phyloP scores from a whole-genome alignment of 2,797 vertebrate species.

The Hipposideros larvatus region DNA sequence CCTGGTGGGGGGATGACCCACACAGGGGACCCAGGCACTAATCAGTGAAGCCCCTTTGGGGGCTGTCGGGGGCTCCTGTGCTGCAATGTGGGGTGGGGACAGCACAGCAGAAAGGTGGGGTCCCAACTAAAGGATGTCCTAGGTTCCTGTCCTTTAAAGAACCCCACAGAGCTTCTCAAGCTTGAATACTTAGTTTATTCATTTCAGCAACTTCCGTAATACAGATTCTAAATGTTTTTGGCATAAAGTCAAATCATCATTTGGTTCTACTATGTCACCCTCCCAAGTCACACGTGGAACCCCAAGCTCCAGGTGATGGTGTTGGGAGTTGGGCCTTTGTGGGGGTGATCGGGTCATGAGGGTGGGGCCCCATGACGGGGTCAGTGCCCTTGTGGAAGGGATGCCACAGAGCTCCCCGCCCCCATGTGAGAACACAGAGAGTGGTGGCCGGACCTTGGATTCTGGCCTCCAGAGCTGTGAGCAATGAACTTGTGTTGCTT shows the following conservation, averaged over 20 bases:
- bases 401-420: not conserved
- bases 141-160: rapidly evolving
- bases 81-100: rapidly evolving
- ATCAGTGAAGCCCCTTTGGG: rapidly evolving
- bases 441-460: rapidly evolving
- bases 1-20: rapidly evolving
- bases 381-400: not conserved
- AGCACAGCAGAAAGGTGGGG: rapidly evolving
- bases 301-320: not conserved
- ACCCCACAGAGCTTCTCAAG: rapidly evolving
- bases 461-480: rapidly evolving
- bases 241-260: rapidly evolving
- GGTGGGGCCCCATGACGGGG: not conserved
- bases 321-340: rapidly evolving
- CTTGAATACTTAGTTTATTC: not conserved
- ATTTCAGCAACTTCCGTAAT: rapidly evolving
- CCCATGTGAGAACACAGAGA: rapidly evolving
- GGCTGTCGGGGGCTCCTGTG: not conserved
- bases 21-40: rapidly evolving
- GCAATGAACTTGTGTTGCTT: rapidly evolving
- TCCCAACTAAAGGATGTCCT: too few species aligned
- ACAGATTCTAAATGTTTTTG: rapidly evolving
- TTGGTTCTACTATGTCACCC: too few species aligned
- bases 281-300: rapidly evolving
- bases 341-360: too few species aligned